Base-by-base conservation (phyloP, 30 jellyfish, hydroid and myxozoan species). In the Turritopsis dohrnii region DNA sequence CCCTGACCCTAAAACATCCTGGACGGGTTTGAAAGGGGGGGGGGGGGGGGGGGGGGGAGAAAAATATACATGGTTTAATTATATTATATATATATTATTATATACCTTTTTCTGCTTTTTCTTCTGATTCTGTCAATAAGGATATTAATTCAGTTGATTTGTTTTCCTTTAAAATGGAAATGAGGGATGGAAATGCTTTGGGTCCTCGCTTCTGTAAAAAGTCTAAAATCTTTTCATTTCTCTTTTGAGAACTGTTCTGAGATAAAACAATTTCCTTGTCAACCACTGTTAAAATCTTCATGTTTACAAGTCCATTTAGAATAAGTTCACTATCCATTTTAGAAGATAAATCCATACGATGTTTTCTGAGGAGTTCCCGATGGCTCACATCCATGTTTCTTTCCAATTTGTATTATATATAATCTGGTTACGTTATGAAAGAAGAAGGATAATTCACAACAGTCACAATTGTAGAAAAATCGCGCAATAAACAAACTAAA, bases 221-320 rank as follows among this genome's bases (percentile, higher is more conserved):
- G 74, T 94, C 99, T 52, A 94, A 85, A 74, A 94, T 52, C 85
- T 86, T 89, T 65, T 94, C 99, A 69, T 88, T 88, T 74, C 88
- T 86, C 74, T 66, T 75, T 52, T 71, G 86, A 7, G 94, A 87
- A 9, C 96, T 85, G 21, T 66, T 21, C 73, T 85, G 94, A 3
- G 86, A 76, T 53, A 80, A 72, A 20, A 89, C 84, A 1, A 75
- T 60, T 21, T 94, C 94, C 53, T 73, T 86, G 65, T 94, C 97
- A n/a, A 83, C 85, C n/a, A 76, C 89, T 29, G 89, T 89, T 71
- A 94, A 76, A 7, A 94, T 80, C 18, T 84, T 87, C 22, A 18
- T 29, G 5, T 94, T 71, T 72, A 29, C 82, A 8, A 94, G 84
- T 52, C 73, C 24, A 1, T 96, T 72, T 19, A 92, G 87, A 54